Percentiles rank a stretch among this genome's conserved stretches.
These are phyloP conservation scores for Enteromius afrohamiltoni DNA, from an alignment of 2,797 vertebrate genomes.

Conservation along the genomic window DNA sequence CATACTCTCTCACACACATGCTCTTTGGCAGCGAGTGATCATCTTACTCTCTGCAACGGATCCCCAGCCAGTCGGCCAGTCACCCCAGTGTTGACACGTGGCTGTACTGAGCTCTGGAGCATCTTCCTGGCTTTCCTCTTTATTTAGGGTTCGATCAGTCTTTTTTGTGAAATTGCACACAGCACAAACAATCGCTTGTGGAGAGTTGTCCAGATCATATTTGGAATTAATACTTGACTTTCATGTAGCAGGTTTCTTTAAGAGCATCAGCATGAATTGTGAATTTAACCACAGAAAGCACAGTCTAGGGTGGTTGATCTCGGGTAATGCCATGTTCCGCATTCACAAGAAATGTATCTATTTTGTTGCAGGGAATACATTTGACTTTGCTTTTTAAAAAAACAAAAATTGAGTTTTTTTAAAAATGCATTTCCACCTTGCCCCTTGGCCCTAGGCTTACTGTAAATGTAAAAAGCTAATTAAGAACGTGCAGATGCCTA, in stretches of 20 bases:
- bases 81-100: slow-evolving; percentile 42
- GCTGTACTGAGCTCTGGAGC: slow-evolving; percentile 42
- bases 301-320: neutral
- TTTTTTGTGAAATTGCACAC: slow-evolving; percentile 50
- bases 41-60: slow-evolving; percentile 58
- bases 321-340: neutral
- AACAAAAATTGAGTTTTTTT: neutral
- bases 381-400: neutral
- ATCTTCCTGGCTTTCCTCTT: slow-evolving; percentile 35
- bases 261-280: neutral
- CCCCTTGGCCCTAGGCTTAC: neutral
- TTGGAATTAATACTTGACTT: slow-evolving; percentile 3
- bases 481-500: neutral
- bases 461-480: neutral
- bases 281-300: neutral
- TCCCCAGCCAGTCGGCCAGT: slow-evolving; percentile 51
- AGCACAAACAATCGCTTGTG: too few relatives aligned
- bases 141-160: slow-evolving; percentile 51
- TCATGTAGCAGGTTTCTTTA: neutral
- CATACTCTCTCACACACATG: slow-evolving; percentile 46
- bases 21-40: slow-evolving; percentile 56
- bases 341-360: neutral
- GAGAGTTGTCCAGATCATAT: slow-evolving; percentile 4
- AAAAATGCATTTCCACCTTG: neutral
- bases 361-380: neutral